These are phyloP conservation scores for Eristalis pertinax DNA, from an alignment of 2,888 invertebrate genomes.

Conservation along the genomic window DNA sequence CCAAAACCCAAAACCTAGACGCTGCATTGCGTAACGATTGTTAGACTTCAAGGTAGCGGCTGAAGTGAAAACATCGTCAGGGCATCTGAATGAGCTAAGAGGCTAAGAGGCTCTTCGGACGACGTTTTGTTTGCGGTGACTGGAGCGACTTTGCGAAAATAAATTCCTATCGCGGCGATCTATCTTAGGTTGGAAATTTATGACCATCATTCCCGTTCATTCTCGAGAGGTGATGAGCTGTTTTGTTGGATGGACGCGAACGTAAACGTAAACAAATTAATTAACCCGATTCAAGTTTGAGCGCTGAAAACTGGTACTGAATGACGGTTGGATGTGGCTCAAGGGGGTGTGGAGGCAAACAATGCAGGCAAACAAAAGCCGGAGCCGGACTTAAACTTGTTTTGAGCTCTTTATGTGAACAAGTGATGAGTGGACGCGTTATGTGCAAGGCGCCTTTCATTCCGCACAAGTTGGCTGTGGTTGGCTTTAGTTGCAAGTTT, in stretches of 20 bases:
- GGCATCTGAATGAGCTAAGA: neutral
- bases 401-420: neutral
- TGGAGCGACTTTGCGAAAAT: neutral
- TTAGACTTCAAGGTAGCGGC: neutral
- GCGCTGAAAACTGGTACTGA: neutral
- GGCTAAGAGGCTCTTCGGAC: neutral
- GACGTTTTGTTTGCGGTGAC: neutral
- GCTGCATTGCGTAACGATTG: neutral
- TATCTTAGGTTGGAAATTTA: neutral
- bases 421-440: neutral
- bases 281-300: neutral
- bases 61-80: neutral
- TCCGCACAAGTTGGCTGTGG: neutral
- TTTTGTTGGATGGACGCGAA: neutral
- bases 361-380: neutral
- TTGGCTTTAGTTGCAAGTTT: neutral
- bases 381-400: neutral
- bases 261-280: conserved; percentile 1
- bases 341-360: neutral
- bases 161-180: neutral
- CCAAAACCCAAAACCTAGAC: neutral
- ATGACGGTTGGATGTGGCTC: neutral
- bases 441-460: neutral
- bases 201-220: neutral
- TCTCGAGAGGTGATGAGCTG: neutral